These are phyloP conservation scores for Cynoglossus semilaevis DNA, from an alignment of 2,113 vertebrate species.

Conservation along the genomic window DNA sequence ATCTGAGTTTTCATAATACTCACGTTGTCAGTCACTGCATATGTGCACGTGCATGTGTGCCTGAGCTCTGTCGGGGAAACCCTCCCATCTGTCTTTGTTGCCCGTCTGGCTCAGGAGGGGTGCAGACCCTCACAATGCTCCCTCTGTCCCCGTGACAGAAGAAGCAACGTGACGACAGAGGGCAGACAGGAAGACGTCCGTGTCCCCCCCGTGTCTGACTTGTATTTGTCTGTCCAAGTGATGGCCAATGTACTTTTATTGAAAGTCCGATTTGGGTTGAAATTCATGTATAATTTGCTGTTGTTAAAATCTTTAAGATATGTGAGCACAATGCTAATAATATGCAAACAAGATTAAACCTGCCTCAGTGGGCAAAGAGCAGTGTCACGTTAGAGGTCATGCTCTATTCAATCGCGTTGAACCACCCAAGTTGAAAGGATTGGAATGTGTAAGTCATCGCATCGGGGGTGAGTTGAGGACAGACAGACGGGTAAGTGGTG, in stretches of 20 bases:
- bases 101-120: conserved; percentile 46
- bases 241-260: too few species aligned
- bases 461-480: background rate
- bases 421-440: conserved; percentile 3
- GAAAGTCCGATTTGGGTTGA: too few species aligned
- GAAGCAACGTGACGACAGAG: too few species aligned
- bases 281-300: too few species aligned
- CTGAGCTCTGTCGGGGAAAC: conserved; percentile 13
- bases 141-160: conserved; percentile 47
- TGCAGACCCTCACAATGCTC: conserved; percentile 57
- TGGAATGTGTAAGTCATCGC: conserved; percentile 23
- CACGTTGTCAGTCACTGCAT: conserved; percentile 10
- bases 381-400: conserved; percentile 23
- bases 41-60: conserved; percentile 9
- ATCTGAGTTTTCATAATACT: conserved; percentile 40
- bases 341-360: conserved; percentile 13
- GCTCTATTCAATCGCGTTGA: conserved; percentile 12
- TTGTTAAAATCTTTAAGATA: background rate
- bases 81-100: conserved; percentile 55
- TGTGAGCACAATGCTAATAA: background rate
- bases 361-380: conserved; percentile 22
- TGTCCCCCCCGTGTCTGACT: too few species aligned
- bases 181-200: too few species aligned
- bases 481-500: conserved; percentile 1
- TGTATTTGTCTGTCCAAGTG: too few species aligned